A percentile compares a stretch with the other conserved stretches of the same genome.
phyloP scores from a whole-genome alignment of 2,797 vertebrate species.

The Galagoides demidoff region DNA sequence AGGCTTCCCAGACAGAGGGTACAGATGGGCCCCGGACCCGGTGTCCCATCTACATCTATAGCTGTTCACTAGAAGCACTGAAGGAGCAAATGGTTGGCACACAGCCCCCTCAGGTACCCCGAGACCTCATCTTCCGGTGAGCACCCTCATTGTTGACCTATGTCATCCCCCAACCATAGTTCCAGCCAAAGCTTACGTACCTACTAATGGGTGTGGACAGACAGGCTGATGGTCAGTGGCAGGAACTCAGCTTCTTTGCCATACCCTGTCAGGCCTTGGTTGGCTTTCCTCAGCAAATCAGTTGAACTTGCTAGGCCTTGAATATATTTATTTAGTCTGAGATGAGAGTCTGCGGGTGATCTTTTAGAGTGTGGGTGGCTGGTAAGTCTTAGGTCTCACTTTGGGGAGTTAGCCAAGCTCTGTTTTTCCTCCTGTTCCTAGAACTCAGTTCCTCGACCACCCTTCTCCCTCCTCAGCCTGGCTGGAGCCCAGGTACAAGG shows the following conservation, averaged over 20 bases:
- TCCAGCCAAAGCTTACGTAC: neutral
- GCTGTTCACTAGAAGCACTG: constrained; percentile 94
- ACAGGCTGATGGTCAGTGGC: neutral
- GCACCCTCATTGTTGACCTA: neutral
- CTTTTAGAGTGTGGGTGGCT: neutral
- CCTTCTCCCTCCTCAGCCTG: constrained; percentile 89
- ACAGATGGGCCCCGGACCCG: constrained; percentile 88
- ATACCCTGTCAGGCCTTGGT: neutral
- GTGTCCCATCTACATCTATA: constrained; percentile 97
- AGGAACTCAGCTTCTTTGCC: constrained; percentile 3
- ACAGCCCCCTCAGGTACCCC: constrained; percentile 87
- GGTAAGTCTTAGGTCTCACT: neutral
- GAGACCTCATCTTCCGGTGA: constrained; percentile 95
- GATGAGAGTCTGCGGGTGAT: neutral
- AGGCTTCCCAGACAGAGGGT: constrained; percentile 90
- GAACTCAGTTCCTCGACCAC: constrained; percentile 94
- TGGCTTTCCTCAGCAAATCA: neutral
- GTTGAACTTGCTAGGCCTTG: neutral
- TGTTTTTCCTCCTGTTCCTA: constrained; percentile 75
- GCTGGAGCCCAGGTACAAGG: constrained; percentile 95
- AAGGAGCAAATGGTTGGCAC: constrained; percentile 94
- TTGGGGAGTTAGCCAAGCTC: neutral
- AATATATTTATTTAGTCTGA: neutral
- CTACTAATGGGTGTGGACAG: neutral
- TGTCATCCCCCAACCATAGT: neutral